Evolutionary conservation across 2,797 vertebrate species (phyloP).

Genomic region (Craterocephalus amniculus): DNA sequence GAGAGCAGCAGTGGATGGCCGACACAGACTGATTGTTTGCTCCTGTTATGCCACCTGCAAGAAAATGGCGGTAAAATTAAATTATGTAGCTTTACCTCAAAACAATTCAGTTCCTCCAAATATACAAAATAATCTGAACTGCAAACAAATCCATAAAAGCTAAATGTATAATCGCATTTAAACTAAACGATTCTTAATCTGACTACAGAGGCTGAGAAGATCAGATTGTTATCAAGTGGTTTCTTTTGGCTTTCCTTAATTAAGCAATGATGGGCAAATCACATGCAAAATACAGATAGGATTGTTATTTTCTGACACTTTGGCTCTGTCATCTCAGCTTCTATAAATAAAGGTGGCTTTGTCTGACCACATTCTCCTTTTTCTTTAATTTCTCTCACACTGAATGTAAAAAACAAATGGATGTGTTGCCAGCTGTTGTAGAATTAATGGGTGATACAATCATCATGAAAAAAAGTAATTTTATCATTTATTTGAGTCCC

Average conservation of each 20-base stretch:
- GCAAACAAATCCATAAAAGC: constrained; percentile 39
- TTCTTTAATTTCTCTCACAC: constrained; percentile 10
- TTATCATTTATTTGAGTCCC: constrained; percentile 25
- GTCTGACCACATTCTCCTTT: constrained; percentile 7
- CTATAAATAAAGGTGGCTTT: neutral
- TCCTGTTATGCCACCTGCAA: constrained; percentile 36
- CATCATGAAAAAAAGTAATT: constrained; percentile 64
- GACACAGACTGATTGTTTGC: constrained; percentile 43
- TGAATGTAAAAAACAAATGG: constrained; percentile 54
- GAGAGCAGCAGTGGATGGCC: constrained; percentile 29
- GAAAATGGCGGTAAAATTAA: constrained; percentile 33
- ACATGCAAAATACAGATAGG: neutral
- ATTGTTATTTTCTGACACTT: constrained; percentile 1
- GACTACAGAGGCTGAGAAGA: constrained; percentile 18
- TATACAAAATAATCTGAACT: constrained; percentile 54
- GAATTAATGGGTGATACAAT: constrained; percentile 46
- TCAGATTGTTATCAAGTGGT: constrained; percentile 33
- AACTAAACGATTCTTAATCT: constrained; percentile 27
- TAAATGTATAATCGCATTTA: constrained; percentile 51
- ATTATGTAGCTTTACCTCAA: constrained; percentile 23
- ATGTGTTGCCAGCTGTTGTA: constrained; percentile 26
- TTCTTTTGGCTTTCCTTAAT: constrained; percentile 35
- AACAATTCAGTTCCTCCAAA: constrained; percentile 29
- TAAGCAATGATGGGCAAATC: constrained; percentile 4
- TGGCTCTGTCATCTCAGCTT: constrained; percentile 1